Conservation (phyloP, 1,140 invertebrate genomes). For the Saccostrea glomerata region DNA sequence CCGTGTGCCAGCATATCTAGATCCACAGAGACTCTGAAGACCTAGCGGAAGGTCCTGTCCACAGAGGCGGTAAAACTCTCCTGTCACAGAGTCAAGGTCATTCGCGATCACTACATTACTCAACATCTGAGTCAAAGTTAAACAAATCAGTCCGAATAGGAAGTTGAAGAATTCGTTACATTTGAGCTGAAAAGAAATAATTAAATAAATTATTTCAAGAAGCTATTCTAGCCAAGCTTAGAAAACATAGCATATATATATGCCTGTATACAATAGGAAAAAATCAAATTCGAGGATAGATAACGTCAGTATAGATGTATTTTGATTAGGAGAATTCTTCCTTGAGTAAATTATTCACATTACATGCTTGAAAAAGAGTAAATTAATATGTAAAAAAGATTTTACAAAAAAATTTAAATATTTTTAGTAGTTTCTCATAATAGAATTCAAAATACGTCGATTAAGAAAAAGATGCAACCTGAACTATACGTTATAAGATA, state of each 20-base stretch:
- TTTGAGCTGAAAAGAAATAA: neutral
- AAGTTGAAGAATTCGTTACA: neutral
- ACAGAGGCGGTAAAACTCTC: neutral
- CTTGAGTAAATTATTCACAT: too few relatives aligned
- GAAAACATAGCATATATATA: neutral
- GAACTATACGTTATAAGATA: too few relatives aligned
- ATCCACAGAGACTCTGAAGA: constrained; percentile 10
- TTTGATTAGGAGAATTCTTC: too few relatives aligned
- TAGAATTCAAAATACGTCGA: too few relatives aligned
- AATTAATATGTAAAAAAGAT: too few relatives aligned
- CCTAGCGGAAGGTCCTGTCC: neutral
- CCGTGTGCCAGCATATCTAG: neutral
- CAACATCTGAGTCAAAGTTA: neutral
- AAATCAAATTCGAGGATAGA: neutral
- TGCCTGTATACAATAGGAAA: neutral
- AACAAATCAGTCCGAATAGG: neutral
- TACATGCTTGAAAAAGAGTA: too few relatives aligned
- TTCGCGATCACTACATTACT: neutral
- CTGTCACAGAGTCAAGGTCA: neutral
- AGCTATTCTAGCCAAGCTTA: too few relatives aligned
- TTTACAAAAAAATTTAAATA: too few relatives aligned
- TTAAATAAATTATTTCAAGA: neutral
- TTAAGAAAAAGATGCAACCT: too few relatives aligned
- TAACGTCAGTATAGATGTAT: neutral
- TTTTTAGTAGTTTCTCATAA: too few relatives aligned